Percentiles rank a stretch among this genome's conserved stretches.
Evolutionary conservation across 2,113 vertebrate genomes (phyloP).

Genomic region (Equus quagga): DNA sequence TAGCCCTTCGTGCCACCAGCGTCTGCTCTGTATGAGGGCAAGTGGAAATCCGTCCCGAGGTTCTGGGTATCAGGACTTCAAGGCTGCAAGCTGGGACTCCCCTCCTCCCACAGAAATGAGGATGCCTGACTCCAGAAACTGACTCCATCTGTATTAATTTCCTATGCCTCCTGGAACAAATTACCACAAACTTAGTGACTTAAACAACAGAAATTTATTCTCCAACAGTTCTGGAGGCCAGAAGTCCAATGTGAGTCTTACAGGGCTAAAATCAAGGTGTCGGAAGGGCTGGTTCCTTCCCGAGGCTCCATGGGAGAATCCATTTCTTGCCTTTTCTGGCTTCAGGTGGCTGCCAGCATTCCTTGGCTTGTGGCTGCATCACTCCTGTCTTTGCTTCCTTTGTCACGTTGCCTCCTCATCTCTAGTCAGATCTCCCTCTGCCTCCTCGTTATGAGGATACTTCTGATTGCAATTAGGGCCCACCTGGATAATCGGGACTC

Average conservation of each 20-base stretch:
- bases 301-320: neutral
- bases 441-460: neutral
- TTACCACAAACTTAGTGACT: neutral
- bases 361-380: neutral
- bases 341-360: neutral
- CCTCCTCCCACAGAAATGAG: neutral
- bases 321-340: neutral
- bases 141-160: neutral
- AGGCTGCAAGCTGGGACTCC: neutral
- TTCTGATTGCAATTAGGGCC: neutral
- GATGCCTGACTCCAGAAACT: neutral
- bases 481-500: neutral
- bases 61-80: neutral
- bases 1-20: fast-evolving
- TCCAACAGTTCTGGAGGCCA: neutral
- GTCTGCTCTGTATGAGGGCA: neutral
- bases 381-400: neutral
- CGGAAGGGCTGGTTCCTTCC: neutral
- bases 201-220: neutral
- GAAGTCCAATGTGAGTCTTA: neutral
- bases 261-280: neutral
- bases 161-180: neutral
- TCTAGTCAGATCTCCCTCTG: neutral
- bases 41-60: neutral
- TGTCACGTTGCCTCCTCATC: neutral